phyloP scores from a whole-genome alignment of 2,888 invertebrate genomes.

The Drosophila suboccidentalis region DNA sequence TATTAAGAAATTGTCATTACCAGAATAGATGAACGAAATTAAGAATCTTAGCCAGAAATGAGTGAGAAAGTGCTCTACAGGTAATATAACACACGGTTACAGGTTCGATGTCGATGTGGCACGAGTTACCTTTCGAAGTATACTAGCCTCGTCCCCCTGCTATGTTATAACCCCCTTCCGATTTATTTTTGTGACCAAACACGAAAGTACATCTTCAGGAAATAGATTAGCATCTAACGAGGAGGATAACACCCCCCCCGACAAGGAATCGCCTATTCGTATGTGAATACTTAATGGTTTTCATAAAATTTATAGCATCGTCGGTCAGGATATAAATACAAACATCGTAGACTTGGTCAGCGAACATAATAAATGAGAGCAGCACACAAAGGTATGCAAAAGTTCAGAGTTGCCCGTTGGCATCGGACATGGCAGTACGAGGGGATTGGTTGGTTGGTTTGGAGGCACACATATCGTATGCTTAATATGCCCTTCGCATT shows the following conservation, averaged over 20 bases:
- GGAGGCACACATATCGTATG: conserved; percentile 40
- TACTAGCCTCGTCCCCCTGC: neutral
- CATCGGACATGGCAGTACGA: neutral
- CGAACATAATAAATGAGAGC: conserved; percentile 16
- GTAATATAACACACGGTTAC: neutral
- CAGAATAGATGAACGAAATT: too few species aligned
- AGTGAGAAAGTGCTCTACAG: neutral
- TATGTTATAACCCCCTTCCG: neutral
- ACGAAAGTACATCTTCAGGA: neutral
- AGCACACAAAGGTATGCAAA: conserved; percentile 26
- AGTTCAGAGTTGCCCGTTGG: conserved; percentile 12
- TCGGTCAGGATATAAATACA: conserved; percentile 1
- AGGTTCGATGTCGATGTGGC: neutral
- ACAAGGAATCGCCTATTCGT: neutral
- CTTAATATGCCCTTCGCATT: conserved; percentile 43
- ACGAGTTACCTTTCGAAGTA: neutral
- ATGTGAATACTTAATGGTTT: conserved; percentile 15
- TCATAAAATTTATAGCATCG: conserved; percentile 8
- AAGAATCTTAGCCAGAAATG: too few species aligned
- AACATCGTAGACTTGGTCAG: conserved; percentile 11
- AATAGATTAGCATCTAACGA: neutral
- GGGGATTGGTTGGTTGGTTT: neutral
- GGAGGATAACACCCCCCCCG: neutral
- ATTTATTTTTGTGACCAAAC: neutral
- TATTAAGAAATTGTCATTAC: too few species aligned